These are phyloP conservation scores for Semotilus atromaculatus DNA, from an alignment of 2,797 vertebrate genomes.

Conservation along the genomic window DNA sequence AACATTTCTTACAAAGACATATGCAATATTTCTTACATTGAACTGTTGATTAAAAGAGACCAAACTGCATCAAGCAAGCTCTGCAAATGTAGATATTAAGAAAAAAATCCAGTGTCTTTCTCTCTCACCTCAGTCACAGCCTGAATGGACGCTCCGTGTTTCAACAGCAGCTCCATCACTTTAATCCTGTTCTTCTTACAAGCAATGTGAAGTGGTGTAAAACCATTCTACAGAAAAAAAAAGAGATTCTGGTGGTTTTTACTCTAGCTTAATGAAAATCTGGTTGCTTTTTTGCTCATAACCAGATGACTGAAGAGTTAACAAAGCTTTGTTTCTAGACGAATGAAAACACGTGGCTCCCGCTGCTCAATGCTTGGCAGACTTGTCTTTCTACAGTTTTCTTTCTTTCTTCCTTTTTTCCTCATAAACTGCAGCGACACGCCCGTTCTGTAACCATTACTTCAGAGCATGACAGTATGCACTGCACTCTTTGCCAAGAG, in stretches of 20 bases:
- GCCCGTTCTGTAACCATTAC: slow-evolving; percentile 77
- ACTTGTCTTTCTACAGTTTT: slow-evolving; percentile 65
- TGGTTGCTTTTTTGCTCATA: neutral
- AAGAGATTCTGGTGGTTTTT: slow-evolving; percentile 22
- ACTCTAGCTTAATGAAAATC: slow-evolving; percentile 40
- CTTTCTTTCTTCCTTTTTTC: slow-evolving; percentile 51
- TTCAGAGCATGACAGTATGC: slow-evolving; percentile 62
- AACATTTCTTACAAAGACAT: neutral
- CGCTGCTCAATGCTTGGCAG: slow-evolving; percentile 45
- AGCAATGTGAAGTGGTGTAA: slow-evolving; percentile 97
- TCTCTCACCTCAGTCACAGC: slow-evolving; percentile 92
- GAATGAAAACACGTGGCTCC: slow-evolving; percentile 21
- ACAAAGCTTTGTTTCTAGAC: slow-evolving; percentile 45
- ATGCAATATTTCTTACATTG: neutral
- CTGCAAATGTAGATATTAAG: neutral
- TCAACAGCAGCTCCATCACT: slow-evolving; percentile 97
- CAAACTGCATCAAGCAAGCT: neutral
- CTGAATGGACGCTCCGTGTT: slow-evolving; percentile 89
- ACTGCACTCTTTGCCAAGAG: slow-evolving; percentile 53
- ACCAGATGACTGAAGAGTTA: slow-evolving; percentile 9
- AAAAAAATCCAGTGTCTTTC: neutral
- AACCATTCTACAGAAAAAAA: slow-evolving; percentile 87
- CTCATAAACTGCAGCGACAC: slow-evolving; percentile 69
- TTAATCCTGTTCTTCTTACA: slow-evolving; percentile 98
- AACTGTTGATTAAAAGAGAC: neutral